Conservation (phyloP, 2,888 invertebrate genomes). For the Apamea epomidion region DNA sequence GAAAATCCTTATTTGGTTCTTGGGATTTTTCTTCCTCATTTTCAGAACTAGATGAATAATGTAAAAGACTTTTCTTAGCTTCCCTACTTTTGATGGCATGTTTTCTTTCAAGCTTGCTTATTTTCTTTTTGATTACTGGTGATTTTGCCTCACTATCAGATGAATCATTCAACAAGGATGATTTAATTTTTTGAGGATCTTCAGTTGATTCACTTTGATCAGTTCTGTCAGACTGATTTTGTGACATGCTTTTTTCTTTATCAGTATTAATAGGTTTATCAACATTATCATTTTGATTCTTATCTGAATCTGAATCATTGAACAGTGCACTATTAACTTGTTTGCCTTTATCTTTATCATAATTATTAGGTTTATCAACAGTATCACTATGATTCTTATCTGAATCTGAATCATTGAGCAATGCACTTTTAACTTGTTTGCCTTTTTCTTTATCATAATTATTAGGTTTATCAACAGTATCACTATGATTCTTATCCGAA, state of each 20-base stretch:
- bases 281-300: slow-evolving; percentile 8
- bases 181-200: slow-evolving; percentile 58
- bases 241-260: slow-evolving; percentile 3
- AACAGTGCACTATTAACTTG: slow-evolving; percentile 62
- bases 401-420: slow-evolving; percentile 65
- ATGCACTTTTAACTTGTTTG: slow-evolving; percentile 54
- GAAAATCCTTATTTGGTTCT: slow-evolving; percentile 72
- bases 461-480: slow-evolving; percentile 2
- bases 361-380: too few species aligned
- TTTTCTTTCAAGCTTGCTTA: slow-evolving; percentile 74
- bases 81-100: slow-evolving; percentile 79
- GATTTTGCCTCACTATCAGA: slow-evolving; percentile 63
- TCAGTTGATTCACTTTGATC: slow-evolving; percentile 19
- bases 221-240: slow-evolving; percentile 11
- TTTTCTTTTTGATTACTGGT: slow-evolving; percentile 62
- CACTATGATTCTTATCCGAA: slow-evolving; percentile 38
- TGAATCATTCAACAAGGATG: slow-evolving; percentile 71
- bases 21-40: slow-evolving; percentile 73
- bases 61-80: slow-evolving; percentile 81
- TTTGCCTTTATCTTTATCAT: slow-evolving; percentile 24
- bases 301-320: slow-evolving; percentile 56
- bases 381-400: slow-evolving; percentile 17
- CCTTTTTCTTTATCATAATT: not conserved
- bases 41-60: slow-evolving; percentile 83
- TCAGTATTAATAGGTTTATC: slow-evolving; percentile 8